These are phyloP conservation scores for Drosophila yakuba DNA, from an alignment of 1,140 invertebrate genomes.

Conservation along the genomic window DNA sequence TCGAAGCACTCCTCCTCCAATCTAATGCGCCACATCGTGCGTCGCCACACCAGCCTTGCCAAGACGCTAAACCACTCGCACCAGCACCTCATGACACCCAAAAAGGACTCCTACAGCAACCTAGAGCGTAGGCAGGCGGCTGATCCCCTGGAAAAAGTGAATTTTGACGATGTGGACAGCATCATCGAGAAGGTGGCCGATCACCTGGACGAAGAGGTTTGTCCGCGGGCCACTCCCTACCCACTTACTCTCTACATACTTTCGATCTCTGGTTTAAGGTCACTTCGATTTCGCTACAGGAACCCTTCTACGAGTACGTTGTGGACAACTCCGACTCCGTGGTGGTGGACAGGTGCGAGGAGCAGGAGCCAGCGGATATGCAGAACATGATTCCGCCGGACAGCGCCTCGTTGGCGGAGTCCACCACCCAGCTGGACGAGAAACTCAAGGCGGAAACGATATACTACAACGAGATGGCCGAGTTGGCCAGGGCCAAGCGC, in stretches of 20 bases:
- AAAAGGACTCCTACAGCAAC: conserved; percentile 38
- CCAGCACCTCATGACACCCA: conserved; percentile 60
- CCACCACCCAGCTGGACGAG: conserved; percentile 67
- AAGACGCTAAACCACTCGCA: conserved; percentile 66
- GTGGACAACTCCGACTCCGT: conserved; percentile 61
- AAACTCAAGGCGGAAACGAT: conserved; percentile 79
- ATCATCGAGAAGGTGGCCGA: conserved; percentile 73
- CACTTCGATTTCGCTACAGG: conserved; percentile 52
- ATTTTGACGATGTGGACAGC: conserved; percentile 73
- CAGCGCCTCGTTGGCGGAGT: conserved; percentile 44
- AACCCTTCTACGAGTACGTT: conserved; percentile 72
- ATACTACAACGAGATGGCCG: conserved; percentile 81
- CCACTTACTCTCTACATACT: background rate
- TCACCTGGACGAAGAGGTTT: conserved; percentile 68
- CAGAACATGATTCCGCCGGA: conserved; percentile 41
- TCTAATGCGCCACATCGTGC: conserved; percentile 70
- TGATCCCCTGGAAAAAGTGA: conserved; percentile 69
- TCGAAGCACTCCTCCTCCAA: conserved; percentile 76
- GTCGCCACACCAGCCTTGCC: conserved; percentile 66
- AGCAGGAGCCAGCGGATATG: conserved; percentile 49
- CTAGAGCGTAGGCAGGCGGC: conserved; percentile 44
- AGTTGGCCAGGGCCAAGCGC: conserved; percentile 71
- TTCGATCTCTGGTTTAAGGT: conserved; percentile 36
- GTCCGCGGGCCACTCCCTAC: background rate
- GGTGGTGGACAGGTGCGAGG: conserved; percentile 40